Conservation (phyloP, 2,797 vertebrate species). For the Coreius guichenoti region DNA sequence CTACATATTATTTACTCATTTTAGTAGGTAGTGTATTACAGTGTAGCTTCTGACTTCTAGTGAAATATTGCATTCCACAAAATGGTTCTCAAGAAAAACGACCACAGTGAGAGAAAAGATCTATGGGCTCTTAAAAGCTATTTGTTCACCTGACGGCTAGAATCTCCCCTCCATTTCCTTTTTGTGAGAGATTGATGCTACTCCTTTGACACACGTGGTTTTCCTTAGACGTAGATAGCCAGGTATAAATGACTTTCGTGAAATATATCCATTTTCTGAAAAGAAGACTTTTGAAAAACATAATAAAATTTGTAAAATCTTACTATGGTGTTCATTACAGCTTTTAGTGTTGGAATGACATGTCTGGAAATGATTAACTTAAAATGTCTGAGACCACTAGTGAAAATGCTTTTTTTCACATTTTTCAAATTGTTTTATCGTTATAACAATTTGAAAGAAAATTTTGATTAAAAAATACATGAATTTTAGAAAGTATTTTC, state of each 20-base stretch:
- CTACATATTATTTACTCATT: background rate
- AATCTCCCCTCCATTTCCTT: conserved; percentile 49
- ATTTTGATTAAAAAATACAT: background rate
- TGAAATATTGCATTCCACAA: conserved; percentile 38
- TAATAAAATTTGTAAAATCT: background rate
- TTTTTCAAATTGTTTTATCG: background rate
- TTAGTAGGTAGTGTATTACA: conserved; percentile 14
- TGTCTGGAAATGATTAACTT: background rate
- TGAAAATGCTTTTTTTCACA: background rate
- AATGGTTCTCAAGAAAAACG: conserved; percentile 26
- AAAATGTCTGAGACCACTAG: background rate
- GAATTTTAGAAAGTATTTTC: background rate
- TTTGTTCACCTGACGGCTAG: conserved; percentile 36
- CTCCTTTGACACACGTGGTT: conserved; percentile 10
- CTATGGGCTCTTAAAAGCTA: conserved; percentile 39
- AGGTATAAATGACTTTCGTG: background rate
- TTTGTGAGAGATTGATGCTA: conserved; percentile 41
- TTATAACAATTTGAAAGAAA: background rate
- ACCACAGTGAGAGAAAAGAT: conserved; percentile 44
- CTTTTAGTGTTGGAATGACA: background rate
- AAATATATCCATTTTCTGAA: conserved; percentile 17
- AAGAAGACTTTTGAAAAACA: conserved; percentile 10
- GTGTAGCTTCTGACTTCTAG: background rate
- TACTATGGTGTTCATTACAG: background rate
- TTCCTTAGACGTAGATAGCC: background rate